phyloP scores from a whole-genome alignment of 2,797 vertebrate species.

The Falco cherrug region DNA sequence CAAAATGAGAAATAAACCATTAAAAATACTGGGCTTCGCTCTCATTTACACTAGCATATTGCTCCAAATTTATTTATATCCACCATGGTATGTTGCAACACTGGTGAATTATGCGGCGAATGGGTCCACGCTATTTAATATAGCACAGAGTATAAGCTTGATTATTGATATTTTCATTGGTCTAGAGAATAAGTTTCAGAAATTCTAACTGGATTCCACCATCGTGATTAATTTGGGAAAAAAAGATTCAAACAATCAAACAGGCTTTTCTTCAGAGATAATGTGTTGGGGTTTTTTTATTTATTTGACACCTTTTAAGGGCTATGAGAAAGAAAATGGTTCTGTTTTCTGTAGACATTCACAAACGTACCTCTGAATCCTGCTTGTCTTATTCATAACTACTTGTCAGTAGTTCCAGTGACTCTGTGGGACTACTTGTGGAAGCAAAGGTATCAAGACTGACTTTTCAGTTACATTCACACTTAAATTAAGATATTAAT shows the following conservation, averaged over 20 bases:
- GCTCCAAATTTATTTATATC: background rate
- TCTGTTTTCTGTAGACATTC: background rate
- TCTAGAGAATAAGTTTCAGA: background rate
- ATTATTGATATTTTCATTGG: background rate
- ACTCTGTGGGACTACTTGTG: background rate
- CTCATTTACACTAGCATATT: background rate
- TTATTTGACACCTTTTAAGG: background rate
- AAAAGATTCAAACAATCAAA: background rate
- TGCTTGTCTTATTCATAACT: background rate
- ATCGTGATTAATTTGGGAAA: background rate
- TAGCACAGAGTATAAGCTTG: background rate
- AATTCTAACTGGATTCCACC: background rate
- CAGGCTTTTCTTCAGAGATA: background rate
- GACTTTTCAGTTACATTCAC: background rate
- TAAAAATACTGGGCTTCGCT: background rate
- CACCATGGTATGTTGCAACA: background rate
- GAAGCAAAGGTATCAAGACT: background rate
- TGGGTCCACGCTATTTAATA: background rate
- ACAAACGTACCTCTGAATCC: slow-evolving; percentile 13
- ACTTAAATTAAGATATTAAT: background rate
- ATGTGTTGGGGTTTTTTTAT: background rate
- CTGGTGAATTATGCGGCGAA: background rate
- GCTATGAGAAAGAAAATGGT: background rate
- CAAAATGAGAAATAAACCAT: slow-evolving; percentile 35
- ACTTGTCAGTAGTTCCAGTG: background rate